Base-by-base conservation (phyloP, 92 coral and sea anemone genomes). In the Epizoanthus rinbou region DNA sequence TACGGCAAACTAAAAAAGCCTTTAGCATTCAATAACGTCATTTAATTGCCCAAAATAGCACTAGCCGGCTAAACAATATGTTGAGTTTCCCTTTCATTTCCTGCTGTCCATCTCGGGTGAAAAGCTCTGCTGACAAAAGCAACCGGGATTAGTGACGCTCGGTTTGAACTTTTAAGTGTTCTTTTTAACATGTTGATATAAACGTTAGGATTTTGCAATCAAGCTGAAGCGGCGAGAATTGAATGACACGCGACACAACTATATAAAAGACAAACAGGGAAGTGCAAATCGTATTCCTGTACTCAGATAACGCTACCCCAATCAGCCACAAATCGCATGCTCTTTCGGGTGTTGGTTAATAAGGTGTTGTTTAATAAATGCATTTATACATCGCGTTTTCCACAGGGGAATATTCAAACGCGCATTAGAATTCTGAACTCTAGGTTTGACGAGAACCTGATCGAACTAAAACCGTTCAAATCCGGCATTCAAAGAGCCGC, bases 51-150 rank as follows among this genome's bases (percentile, higher is more conserved):
- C 23, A n/a, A 76, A 76, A 58, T 76, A 76, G 56, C 67, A 57
- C 37, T 4, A 22, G 28, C 37, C 14, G 25, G 17, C 63, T 22
- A 17, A 57, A 57, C 80, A 76, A 19, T 22, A 58, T 37, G 81
- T 64, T 68, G 81, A 52, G 1, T 1, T 15, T 6, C 7, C 25
- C 5, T 60, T 23, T 78, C 82, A 60, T 78, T 78, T 78, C 82
- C 82, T 78, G 82, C 15, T 78, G 82, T 78, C 82, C 19, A 22
- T 37, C 43, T 14, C 25, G 52, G 53, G 62, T 39, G 57, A 47
- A 39, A 41, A 60, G 70, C 82, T 62, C 28, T 15, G 63, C 47
- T 78, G 82, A 78, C 82, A 78, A 60, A 78, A 41, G 59, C 82
- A 78, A 47, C 71, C 72, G 82, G 82, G 54, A 10, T 54, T 78